Evolutionary conservation across 2,797 vertebrate genomes (phyloP).

Genomic region (Manis javanica): DNA sequence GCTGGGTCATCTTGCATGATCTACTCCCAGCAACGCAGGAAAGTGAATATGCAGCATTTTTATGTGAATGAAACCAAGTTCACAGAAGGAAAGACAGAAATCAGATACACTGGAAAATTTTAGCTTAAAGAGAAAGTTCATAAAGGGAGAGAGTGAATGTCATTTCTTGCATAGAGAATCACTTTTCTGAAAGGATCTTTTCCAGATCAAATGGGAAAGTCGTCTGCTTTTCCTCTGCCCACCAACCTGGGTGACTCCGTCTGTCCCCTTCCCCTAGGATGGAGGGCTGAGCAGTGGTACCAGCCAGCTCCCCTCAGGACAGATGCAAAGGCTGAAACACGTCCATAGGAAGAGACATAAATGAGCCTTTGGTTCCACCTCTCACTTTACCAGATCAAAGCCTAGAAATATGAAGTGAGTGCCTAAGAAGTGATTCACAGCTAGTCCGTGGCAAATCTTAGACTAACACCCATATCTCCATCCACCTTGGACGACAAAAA

Average conservation of each 20-base stretch:
- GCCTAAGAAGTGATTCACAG: not conserved
- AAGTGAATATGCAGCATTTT: not conserved
- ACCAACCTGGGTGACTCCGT: not conserved
- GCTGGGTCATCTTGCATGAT: not conserved
- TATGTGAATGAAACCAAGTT: constrained; percentile 28
- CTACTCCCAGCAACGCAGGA: not conserved
- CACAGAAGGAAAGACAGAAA: not conserved
- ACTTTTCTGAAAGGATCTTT: not conserved
- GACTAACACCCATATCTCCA: not conserved
- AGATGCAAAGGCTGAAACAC: not conserved
- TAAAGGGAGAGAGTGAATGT: not conserved
- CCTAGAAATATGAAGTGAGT: not conserved
- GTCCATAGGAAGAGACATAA: not conserved
- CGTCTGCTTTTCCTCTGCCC: not conserved
- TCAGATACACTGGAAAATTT: not conserved
- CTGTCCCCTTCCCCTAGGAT: not conserved
- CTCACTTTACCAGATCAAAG: not conserved
- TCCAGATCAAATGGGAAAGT: not conserved
- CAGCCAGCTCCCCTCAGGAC: not conserved
- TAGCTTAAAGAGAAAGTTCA: not conserved
- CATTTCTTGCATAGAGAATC: not conserved
- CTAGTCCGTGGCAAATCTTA: not conserved
- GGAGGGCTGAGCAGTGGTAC: not conserved
- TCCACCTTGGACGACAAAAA: not conserved
- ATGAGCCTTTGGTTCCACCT: not conserved